A percentile compares a stretch with the other conserved stretches of the same genome.
These are phyloP conservation scores for Eleginops maclovinus DNA, from an alignment of 2,113 vertebrate species.

Conservation along the genomic window DNA sequence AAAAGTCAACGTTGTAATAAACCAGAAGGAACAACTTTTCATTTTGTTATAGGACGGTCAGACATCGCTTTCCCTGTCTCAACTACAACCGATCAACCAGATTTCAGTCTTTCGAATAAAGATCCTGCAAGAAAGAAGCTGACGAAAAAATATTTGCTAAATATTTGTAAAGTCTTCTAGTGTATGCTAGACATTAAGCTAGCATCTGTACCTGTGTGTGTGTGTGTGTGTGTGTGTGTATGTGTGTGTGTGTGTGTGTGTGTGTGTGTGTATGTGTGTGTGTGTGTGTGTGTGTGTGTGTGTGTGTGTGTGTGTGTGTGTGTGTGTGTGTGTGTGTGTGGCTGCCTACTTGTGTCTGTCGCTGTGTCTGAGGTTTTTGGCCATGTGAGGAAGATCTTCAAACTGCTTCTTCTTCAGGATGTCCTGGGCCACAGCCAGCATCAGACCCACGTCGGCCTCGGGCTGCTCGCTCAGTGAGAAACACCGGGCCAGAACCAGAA, in stretches of 20 bases:
- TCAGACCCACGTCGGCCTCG: slow-evolving; percentile 68
- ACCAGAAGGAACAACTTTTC: too few species aligned
- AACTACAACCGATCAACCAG: too few species aligned
- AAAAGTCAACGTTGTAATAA: too few species aligned
- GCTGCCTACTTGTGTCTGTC: slow-evolving; percentile 86
- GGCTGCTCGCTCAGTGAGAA: slow-evolving; percentile 76
- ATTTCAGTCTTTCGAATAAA: too few species aligned
- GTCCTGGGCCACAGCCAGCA: slow-evolving; percentile 87
- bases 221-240: slow-evolving; percentile 10
- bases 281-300: slow-evolving; percentile 64
- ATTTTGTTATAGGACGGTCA: too few species aligned
- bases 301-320: slow-evolving; percentile 11
- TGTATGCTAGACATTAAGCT: neutral
- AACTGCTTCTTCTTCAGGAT: slow-evolving; percentile 88
- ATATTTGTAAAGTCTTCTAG: too few species aligned
- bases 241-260: slow-evolving; percentile 22
- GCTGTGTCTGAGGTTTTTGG: slow-evolving; percentile 76
- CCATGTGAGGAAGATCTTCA: slow-evolving; percentile 85
- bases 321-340: slow-evolving; percentile 10
- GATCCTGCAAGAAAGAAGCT: too few species aligned
- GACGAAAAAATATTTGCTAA: too few species aligned
- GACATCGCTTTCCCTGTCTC: too few species aligned
- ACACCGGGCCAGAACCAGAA: slow-evolving; percentile 86
- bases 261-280: slow-evolving; percentile 79
- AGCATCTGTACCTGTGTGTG: slow-evolving; percentile 20